phyloP scores from a whole-genome alignment of 2,797 vertebrate species.

The Psittacula derbiana region DNA sequence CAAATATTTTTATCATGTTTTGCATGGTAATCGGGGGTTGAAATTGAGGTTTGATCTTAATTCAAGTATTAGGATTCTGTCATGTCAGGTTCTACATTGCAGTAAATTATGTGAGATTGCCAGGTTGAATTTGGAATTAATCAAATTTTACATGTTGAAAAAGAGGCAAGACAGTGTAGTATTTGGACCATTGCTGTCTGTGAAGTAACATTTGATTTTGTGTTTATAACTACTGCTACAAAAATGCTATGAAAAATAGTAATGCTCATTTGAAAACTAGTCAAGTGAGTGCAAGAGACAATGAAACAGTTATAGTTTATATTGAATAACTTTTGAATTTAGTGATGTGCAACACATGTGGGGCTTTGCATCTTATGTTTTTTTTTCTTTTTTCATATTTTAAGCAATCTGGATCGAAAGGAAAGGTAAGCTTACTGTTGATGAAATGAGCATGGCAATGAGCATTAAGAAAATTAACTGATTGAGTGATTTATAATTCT shows the following conservation, averaged over 20 bases:
- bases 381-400: conserved; percentile 79
- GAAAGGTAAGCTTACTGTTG: conserved; percentile 86
- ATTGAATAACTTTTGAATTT: conserved; percentile 37
- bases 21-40: background rate
- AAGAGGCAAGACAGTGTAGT: background rate
- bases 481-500: conserved; percentile 21
- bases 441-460: conserved; percentile 68
- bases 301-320: background rate
- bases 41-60: background rate
- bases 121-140: background rate
- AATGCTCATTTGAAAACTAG: background rate
- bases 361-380: conserved; percentile 75
- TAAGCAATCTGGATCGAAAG: conserved; percentile 90
- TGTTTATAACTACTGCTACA: background rate
- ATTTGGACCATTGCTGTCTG: background rate
- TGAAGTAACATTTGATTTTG: background rate
- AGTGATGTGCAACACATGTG: conserved; percentile 59
- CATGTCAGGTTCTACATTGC: background rate
- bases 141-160: background rate
- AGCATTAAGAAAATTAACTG: conserved; percentile 33
- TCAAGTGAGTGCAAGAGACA: background rate
- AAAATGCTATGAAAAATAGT: background rate
- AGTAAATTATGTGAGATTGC: background rate
- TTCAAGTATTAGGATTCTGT: background rate
- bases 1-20: background rate